Evolutionary conservation across 2,888 invertebrate species (phyloP), one percentile per base, ranked within the genome.

Genomic region (Onthophagus sagittarius): DNA sequence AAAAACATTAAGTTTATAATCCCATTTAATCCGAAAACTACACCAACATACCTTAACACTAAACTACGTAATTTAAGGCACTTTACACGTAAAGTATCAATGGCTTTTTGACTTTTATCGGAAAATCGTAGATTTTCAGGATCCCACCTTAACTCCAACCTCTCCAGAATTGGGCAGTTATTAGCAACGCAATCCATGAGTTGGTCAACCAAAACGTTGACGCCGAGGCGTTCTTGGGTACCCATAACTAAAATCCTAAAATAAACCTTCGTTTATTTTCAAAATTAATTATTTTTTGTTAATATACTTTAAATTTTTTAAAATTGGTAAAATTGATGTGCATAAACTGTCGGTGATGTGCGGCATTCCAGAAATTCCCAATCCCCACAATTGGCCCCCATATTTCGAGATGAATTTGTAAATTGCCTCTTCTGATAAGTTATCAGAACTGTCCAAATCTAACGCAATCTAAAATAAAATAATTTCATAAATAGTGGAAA

Each of bases 21-120:
- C 39, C 39, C 9, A 39, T 67, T 33, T 23, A 62, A 65, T 13
- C 64, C 70, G 23, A 72, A 23, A 23, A 23, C 3, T 70, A 69
- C 32, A 15, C 32, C 33, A 70, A 73, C 83, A 85, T 84, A 96
- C 95, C 95, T 97, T 64, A 99, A 89, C 13, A 97, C 96, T 77
- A 99, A 90, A 80, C 98, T 97, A 79, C 93, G 92, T 70, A 99
- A 88, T 83, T 97, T 95, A 0, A 97, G 89, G 81, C 99, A 99
- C 82, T 96, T 96, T 64, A 99, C 95, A 67, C 99, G 92, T 76
- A 99, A 88, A 69, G 98, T 94, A 85, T 99, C 99, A 78, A 99
- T 98, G 64, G 99, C 99, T 85, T 99, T 99, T 86, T 98, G 98
- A 83, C 98, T 98, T 86, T 99, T 99, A 86, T 99, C 99, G 62